Base-by-base conservation (phyloP, 2,888 invertebrate species). In the Xestia ashworthii region DNA sequence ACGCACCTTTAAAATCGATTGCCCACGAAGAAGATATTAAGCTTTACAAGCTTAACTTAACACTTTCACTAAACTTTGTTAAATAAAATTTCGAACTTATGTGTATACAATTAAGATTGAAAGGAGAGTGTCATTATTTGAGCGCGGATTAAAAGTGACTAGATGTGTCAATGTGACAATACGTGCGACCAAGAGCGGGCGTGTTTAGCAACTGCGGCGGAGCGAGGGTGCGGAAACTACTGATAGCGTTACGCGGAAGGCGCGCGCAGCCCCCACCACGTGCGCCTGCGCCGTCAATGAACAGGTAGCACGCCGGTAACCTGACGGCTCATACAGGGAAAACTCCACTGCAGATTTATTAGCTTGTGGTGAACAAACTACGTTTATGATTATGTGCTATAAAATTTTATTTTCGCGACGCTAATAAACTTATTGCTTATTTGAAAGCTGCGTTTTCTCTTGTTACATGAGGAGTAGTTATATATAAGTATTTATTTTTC, bases 231-330 rank as follows among this genome's bases (percentile, higher is more conserved):
- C 96, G 94, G 95, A 95, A 95, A 95, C 96, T 95, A 95, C 96
- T 96, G 96, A 96, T 95, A 95, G 95, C 93, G 93, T 95, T 96
- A 96, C 96, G 95, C 96, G 96, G 96, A 96, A 96, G 96, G 94
- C 95, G 93, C 91, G 90, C 93, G 91, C 94, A 92, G 94, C 95
- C 93, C 94, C 95, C 94, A 91, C 95, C 95, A 95, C 92, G 94
- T 93, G 94, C 92, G 80, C 88, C 89, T 87, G 88, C 95, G 92
- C 83, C 83, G 83, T 85, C 83, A 96, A 95, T 95, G 95, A 94
- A 95, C 96, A 96, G 96, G 96, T 96, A 95, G 96, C 96, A 89
- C 90, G 91, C 91, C 92, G 91, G 93, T 92, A 92, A 93, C 91
- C 92, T 91, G 92, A 90, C 90, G 90, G 89, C 89, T 87, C 89